phyloP scores from a whole-genome alignment of 1,140 invertebrate species.

The Acyrthosiphon pisum region DNA sequence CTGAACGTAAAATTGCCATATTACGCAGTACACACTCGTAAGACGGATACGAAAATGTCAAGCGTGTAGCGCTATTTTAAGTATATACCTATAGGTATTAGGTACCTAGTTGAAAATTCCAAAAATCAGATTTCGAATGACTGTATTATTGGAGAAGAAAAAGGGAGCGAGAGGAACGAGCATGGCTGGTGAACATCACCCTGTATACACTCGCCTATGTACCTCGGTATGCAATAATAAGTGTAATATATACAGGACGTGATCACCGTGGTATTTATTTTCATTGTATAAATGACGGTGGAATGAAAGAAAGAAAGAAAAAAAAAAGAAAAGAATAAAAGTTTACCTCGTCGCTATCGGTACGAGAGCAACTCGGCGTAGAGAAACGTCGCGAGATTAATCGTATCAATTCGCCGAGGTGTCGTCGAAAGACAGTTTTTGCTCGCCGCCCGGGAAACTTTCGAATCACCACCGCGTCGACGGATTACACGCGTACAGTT shows the following conservation, averaged over 20 bases:
- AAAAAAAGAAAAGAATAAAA: background rate
- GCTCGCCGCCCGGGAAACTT: background rate
- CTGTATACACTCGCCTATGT: background rate
- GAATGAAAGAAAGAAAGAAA: no score
- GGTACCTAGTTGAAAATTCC: no score
- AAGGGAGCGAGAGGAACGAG: no score
- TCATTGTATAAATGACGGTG: background rate
- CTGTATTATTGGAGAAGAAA: no score
- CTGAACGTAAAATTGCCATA: no score
- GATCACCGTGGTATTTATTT: background rate
- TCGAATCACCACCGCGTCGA: background rate
- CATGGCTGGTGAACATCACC: no score
- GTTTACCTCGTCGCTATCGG: background rate
- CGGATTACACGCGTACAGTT: background rate
- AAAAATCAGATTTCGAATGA: no score
- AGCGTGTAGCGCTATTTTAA: no score
- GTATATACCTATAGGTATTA: no score
- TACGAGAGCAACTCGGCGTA: background rate
- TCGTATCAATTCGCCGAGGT: background rate
- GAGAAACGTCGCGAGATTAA: background rate
- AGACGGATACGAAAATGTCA: no score
- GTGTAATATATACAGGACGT: background rate
- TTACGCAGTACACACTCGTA: no score
- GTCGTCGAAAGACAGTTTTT: conserved; percentile 15
- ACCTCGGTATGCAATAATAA: background rate